phyloP scores from a whole-genome alignment of 2,797 vertebrate species.

The Malacoraja senta region DNA sequence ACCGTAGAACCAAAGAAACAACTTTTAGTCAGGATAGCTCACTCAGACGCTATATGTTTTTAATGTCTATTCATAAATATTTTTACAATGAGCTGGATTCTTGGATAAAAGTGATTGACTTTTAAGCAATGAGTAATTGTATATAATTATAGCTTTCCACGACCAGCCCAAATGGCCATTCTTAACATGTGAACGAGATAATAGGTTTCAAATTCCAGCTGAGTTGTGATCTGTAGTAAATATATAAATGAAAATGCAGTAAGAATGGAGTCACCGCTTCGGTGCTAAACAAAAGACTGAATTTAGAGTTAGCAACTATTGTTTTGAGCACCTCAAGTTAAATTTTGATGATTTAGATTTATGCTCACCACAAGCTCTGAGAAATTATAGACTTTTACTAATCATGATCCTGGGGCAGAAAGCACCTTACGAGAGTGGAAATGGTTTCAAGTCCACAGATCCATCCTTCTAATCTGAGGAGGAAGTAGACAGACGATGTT shows the following conservation, averaged over 20 bases:
- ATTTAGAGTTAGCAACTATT: background rate
- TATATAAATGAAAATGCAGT: background rate
- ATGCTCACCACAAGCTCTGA: background rate
- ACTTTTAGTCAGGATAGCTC: background rate
- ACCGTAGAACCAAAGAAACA: background rate
- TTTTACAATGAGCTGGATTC: background rate
- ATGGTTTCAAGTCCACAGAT: slow-evolving; percentile 57
- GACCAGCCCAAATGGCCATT: background rate
- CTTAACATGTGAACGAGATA: background rate
- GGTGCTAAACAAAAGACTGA: background rate
- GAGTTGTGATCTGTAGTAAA: background rate
- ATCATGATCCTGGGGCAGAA: slow-evolving; percentile 58
- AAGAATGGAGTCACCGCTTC: background rate
- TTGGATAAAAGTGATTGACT: background rate
- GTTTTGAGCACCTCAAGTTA: background rate
- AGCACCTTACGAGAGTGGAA: slow-evolving; percentile 54
- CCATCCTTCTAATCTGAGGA: slow-evolving; percentile 50
- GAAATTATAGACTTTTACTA: slow-evolving; percentile 48
- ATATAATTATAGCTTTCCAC: background rate
- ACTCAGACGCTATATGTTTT: background rate
- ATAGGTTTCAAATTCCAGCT: background rate
- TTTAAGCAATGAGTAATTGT: background rate
- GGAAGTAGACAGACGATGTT: no score
- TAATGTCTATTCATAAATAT: no score
- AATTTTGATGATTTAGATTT: background rate